phyloP scores from a whole-genome alignment of 2,888 invertebrate species.

The Cerastis leucographa region DNA sequence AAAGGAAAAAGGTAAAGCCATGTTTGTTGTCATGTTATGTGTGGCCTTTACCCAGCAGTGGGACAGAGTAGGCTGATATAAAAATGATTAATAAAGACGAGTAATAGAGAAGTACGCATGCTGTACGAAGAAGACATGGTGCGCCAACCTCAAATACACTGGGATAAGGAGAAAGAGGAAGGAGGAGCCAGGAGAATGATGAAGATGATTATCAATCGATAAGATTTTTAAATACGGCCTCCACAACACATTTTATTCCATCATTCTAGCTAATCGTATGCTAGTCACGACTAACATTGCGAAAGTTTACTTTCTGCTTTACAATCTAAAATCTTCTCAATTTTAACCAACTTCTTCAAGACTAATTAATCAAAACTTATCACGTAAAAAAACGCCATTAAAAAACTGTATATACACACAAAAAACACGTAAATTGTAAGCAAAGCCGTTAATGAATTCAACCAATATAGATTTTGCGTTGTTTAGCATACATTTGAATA shows the following conservation, averaged over 20 bases:
- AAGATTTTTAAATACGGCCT: neutral
- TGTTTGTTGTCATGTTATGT: too few relatives aligned
- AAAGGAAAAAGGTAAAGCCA: too few relatives aligned
- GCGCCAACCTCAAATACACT: neutral
- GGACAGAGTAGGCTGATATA: too few relatives aligned
- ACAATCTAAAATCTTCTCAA: neutral
- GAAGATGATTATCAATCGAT: neutral
- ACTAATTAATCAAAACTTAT: neutral
- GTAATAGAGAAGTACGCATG: neutral
- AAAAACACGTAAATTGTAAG: constrained; percentile 40
- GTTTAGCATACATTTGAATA: constrained; percentile 60
- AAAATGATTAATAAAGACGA: neutral
- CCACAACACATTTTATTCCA: neutral
- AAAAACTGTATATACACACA: constrained; percentile 8
- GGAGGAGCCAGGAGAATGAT: accelerated
- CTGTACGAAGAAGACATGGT: neutral
- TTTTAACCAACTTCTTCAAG: neutral
- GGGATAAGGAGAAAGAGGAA: too few relatives aligned
- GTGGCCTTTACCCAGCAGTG: too few relatives aligned
- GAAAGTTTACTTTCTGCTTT: neutral
- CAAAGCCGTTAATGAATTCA: constrained; percentile 43
- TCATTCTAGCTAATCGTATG: neutral
- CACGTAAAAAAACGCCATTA: neutral
- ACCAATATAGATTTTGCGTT: constrained; percentile 49
- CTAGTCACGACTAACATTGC: neutral